Evolutionary conservation across 37 sponge, comb jelly and placozoan genomes (phyloP).

Genomic region (Hormiphora californensis): DNA sequence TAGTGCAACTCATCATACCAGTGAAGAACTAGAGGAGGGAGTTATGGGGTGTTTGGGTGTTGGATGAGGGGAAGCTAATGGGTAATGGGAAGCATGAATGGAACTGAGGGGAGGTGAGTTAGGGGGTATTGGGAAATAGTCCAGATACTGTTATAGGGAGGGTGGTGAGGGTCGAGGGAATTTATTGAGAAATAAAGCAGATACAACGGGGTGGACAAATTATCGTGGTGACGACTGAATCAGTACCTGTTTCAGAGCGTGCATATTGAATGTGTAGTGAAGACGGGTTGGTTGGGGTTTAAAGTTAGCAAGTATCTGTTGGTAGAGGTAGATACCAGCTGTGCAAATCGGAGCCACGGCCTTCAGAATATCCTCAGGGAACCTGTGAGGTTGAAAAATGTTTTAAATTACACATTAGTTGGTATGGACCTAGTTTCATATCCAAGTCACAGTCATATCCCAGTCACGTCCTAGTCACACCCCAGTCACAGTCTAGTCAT

Average conservation of each 20-base stretch:
- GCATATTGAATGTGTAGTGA: slow-evolving; percentile 65
- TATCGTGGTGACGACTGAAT: neutral
- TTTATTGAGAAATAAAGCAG: too few relatives aligned
- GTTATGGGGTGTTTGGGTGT: neutral
- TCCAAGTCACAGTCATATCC: too few relatives aligned
- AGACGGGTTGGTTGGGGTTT: slow-evolving; percentile 60
- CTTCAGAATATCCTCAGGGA: slow-evolving; percentile 1
- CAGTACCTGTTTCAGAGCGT: slow-evolving; percentile 61
- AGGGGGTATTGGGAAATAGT: too few relatives aligned
- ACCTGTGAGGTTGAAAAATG: neutral
- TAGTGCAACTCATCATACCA: slow-evolving; percentile 55
- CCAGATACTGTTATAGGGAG: too few relatives aligned
- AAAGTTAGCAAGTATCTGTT: neutral
- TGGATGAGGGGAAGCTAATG: too few relatives aligned
- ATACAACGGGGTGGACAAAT: too few relatives aligned
- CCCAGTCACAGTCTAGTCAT: too few relatives aligned
- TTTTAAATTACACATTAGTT: too few relatives aligned
- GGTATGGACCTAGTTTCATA: too few relatives aligned
- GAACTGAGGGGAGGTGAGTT: neutral
- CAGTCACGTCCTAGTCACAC: too few relatives aligned
- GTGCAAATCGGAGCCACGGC: neutral
- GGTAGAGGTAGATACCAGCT: slow-evolving; percentile 33
- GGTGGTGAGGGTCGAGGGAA: too few relatives aligned
- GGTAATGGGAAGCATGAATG: neutral
- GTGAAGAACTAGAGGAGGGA: slow-evolving; percentile 53